phyloP scores from a whole-genome alignment of 1,140 invertebrate species.

The Ridgeia piscesae region DNA sequence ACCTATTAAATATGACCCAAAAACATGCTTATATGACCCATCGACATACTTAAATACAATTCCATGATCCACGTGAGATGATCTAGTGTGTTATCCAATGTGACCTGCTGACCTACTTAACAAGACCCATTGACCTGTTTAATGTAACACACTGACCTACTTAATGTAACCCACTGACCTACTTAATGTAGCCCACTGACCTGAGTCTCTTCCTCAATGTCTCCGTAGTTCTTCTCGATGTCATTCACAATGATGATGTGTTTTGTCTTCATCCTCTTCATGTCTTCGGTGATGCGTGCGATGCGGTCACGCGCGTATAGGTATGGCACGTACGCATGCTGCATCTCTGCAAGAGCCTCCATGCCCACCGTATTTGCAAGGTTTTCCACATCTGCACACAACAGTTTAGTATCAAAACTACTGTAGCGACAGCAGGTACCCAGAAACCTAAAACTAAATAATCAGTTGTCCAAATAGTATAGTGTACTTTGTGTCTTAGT shows the following conservation, averaged over 20 bases:
- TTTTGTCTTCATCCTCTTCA: slow-evolving; percentile 50
- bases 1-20: no score
- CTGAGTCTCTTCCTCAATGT: slow-evolving; percentile 54
- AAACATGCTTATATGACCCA: no score
- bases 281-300: slow-evolving; percentile 48
- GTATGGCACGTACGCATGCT: slow-evolving; percentile 55
- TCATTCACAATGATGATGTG: slow-evolving; percentile 49
- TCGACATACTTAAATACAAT: no score
- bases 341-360: slow-evolving; percentile 13
- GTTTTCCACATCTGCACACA: background rate
- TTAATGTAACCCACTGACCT: background rate
- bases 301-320: slow-evolving; percentile 46
- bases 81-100: background rate
- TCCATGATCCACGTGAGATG: background rate
- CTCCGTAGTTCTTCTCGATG: slow-evolving; percentile 48
- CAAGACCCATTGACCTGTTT: background rate
- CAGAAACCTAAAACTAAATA: no score
- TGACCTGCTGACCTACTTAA: background rate
- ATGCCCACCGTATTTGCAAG: background rate
- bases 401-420: no score
- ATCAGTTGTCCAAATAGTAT: no score
- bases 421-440: no score
- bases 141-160: background rate
- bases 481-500: no score
- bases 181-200: slow-evolving; percentile 29